Evolutionary conservation across 2,797 vertebrate species (phyloP).

Genomic region (Lates japonicus): DNA sequence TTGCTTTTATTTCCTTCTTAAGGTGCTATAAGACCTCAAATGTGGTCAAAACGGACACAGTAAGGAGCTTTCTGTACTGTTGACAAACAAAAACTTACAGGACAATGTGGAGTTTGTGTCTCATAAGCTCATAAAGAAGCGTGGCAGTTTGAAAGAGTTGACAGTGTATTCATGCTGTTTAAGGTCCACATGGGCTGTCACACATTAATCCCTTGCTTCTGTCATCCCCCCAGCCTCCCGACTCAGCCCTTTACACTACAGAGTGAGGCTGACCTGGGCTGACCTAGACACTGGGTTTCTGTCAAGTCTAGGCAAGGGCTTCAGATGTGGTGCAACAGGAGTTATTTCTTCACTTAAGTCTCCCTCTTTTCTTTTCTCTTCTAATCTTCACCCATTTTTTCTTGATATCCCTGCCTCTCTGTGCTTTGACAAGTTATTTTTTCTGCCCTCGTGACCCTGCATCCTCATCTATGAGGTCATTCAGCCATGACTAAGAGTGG

Average conservation of each 20-base stretch:
- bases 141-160: slow-evolving; percentile 18
- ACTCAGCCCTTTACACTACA: slow-evolving; percentile 34
- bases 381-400: slow-evolving; percentile 2
- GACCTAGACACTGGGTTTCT: slow-evolving; percentile 56
- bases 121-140: slow-evolving; percentile 1
- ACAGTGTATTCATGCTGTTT: slow-evolving; percentile 31
- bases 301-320: slow-evolving; percentile 34
- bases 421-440: slow-evolving; percentile 51
- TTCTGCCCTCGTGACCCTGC: slow-evolving; percentile 51
- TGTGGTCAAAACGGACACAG: not conserved
- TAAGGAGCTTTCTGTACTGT: not conserved
- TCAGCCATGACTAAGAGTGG: slow-evolving; percentile 63
- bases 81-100: slow-evolving; percentile 5
- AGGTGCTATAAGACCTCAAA: not conserved
- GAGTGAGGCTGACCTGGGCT: slow-evolving; percentile 44
- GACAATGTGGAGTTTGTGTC: slow-evolving; percentile 8
- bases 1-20: no score
- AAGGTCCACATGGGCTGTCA: slow-evolving; percentile 47
- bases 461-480: slow-evolving; percentile 64
- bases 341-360: slow-evolving; percentile 34
- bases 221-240: slow-evolving; percentile 6
- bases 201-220: slow-evolving; percentile 48
- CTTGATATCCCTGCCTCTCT: slow-evolving; percentile 29
- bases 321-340: slow-evolving; percentile 33
- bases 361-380: slow-evolving; percentile 11